Base-by-base conservation (phyloP, 2,113 vertebrate species). In the Trinectes maculatus region DNA sequence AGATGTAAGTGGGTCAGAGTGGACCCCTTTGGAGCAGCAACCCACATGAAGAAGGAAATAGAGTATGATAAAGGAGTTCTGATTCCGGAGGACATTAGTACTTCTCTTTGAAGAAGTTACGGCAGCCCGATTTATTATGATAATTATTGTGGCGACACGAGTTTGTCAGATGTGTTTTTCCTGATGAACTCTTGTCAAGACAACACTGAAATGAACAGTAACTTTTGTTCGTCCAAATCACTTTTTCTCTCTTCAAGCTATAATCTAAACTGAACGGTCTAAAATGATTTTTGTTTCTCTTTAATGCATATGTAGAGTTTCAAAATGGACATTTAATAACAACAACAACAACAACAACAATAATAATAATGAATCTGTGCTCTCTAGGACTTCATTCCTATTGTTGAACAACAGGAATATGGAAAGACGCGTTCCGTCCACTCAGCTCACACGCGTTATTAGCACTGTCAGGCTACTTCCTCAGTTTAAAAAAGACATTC, bases 1-100 rank as follows among this genome's bases (percentile, higher is more conserved):
- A 58, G 58, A 74, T 64, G 54, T 53, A 86, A 83, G 75, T 84
- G 76, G 79, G 83, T 85, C 86, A 89, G 49, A 12, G 22, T 36
- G 43, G 60, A 77, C 61, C 70, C 77, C 75, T 82, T 77, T 60
- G 65, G 81, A 57, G 79, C 42, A 70, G 52, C 71, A 85, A 78
- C 70, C 74, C 42, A 83, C 59, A 72, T 82, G 55, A 73, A 74
- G 58, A 70, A 74, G 71, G 65, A 60, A 76, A 84, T 70, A 74
- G 73, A 60, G 49, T 64, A 61, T 58, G 48, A 74, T 73, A 70
- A 66, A 72, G 63, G n/a, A 70, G 57, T 47, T 36, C 4, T 57
- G 49, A 46, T 48, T 74, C 19, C 36, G 36, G 53, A 46, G 52
- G 55, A 83, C 66, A 67, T 59, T 58, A 69, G 21, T 1, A 47